Evolutionary conservation across 2,888 invertebrate species (phyloP).

Genomic region (Rhodophaea formosa): DNA sequence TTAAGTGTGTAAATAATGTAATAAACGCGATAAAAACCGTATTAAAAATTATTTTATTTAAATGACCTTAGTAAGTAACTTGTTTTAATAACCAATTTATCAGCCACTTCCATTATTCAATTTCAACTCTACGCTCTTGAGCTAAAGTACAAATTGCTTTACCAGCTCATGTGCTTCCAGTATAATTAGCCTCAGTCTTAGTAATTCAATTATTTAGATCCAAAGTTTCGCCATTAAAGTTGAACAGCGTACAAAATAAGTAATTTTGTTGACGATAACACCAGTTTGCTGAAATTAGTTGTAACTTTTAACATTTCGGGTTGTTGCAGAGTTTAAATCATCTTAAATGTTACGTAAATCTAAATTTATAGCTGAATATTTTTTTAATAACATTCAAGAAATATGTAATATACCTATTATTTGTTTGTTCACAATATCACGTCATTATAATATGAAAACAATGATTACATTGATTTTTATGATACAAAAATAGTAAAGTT

Average conservation of each 20-base stretch:
- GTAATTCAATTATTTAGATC: background rate
- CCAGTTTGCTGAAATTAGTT: background rate
- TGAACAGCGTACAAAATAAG: background rate
- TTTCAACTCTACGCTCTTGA: background rate
- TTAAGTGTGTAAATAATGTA: too few relatives aligned
- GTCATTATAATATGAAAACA: too few relatives aligned
- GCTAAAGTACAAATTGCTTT: background rate
- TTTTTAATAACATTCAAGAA: too few relatives aligned
- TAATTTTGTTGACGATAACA: background rate
- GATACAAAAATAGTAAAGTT: too few relatives aligned
- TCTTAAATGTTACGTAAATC: too few relatives aligned
- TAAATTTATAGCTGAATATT: too few relatives aligned
- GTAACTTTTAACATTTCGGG: background rate
- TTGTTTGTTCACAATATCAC: too few relatives aligned
- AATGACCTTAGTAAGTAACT: background rate
- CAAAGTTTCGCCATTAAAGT: slow-evolving; percentile 1
- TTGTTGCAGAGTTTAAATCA: background rate
- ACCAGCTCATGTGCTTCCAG: background rate
- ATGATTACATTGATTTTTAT: too few relatives aligned
- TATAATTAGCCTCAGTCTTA: background rate
- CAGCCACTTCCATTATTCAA: background rate
- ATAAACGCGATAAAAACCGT: too few relatives aligned
- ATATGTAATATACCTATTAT: too few relatives aligned
- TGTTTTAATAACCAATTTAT: background rate
- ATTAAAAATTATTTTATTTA: too few relatives aligned